Percentiles rank a stretch among this genome's conserved stretches.
Evolutionary conservation across 2,113 vertebrate species (phyloP).

Genomic region (Hirundichthys speculiger): DNA sequence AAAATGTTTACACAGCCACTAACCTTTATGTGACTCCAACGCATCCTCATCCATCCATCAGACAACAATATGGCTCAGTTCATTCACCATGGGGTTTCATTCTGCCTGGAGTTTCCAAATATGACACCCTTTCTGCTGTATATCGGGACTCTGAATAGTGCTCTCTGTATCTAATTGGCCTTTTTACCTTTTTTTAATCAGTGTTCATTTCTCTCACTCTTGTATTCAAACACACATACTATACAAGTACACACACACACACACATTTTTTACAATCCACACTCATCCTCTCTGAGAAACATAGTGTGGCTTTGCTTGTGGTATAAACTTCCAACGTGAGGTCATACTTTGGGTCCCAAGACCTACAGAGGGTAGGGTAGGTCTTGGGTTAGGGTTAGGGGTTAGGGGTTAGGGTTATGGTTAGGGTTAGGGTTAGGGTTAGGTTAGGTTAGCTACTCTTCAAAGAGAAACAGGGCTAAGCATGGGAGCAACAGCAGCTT

Average conservation of each 20-base stretch:
- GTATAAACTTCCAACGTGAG: conserved; percentile 59
- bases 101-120: conserved; percentile 32
- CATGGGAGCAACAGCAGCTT: neutral
- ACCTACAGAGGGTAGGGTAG: conserved; percentile 40
- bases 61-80: conserved; percentile 68
- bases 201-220: conserved; percentile 1
- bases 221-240: conserved; percentile 20
- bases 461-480: conserved; percentile 38
- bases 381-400: too few relatives aligned
- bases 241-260: conserved; percentile 4
- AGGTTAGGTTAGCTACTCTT: conserved; percentile 44
- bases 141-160: conserved; percentile 44
- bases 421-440: too few relatives aligned
- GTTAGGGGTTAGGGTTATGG: too few relatives aligned
- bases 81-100: conserved; percentile 44
- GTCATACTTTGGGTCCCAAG: conserved; percentile 53
- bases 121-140: conserved; percentile 49
- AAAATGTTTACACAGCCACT: conserved; percentile 31
- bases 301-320: conserved; percentile 33
- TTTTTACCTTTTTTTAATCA: conserved; percentile 40
- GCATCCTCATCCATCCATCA: conserved; percentile 34
- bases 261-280: conserved; percentile 59
- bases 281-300: conserved; percentile 40
- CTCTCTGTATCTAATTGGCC: conserved; percentile 52
- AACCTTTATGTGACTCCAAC: conserved; percentile 47